Conservation (phyloP, 2,888 invertebrate genomes). For the Melolontha melolontha region DNA sequence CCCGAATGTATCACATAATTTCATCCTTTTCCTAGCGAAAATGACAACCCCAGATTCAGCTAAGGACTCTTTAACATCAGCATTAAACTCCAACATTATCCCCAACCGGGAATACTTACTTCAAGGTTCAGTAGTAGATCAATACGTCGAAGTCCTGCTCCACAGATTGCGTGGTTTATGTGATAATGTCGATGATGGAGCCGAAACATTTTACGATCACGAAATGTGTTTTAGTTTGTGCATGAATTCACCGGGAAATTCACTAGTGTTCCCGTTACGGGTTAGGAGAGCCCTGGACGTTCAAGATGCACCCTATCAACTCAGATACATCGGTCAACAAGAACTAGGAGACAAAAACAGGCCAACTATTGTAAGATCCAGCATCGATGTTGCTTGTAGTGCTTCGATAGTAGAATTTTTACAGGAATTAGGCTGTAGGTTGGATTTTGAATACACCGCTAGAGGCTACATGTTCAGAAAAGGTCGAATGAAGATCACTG, state of each 20-base stretch:
- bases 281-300: slow-evolving; percentile 88
- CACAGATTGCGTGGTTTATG: slow-evolving; percentile 92
- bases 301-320: slow-evolving; percentile 87
- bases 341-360: slow-evolving; percentile 90
- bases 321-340: slow-evolving; percentile 92
- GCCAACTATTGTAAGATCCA: slow-evolving; percentile 91
- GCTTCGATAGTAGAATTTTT: slow-evolving; percentile 91
- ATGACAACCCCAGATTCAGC: slow-evolving; percentile 61
- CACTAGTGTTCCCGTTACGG: slow-evolving; percentile 73
- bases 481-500: slow-evolving; percentile 96
- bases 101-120: slow-evolving; percentile 94
- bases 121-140: slow-evolving; percentile 93
- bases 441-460: slow-evolving; percentile 94
- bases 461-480: slow-evolving; percentile 96
- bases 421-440: slow-evolving; percentile 88
- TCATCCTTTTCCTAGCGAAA: neutral
- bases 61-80: slow-evolving; percentile 82
- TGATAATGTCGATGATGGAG: slow-evolving; percentile 91
- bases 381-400: slow-evolving; percentile 93
- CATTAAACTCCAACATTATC: slow-evolving; percentile 85
- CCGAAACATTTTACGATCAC: slow-evolving; percentile 93
- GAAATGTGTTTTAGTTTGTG: slow-evolving; percentile 90
- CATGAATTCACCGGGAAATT: slow-evolving; percentile 71
- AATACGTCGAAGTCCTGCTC: slow-evolving; percentile 89
- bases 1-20: too few relatives aligned